Evolutionary conservation across 1,140 invertebrate genomes (phyloP).

Genomic region (Drosophila ercepeae): DNA sequence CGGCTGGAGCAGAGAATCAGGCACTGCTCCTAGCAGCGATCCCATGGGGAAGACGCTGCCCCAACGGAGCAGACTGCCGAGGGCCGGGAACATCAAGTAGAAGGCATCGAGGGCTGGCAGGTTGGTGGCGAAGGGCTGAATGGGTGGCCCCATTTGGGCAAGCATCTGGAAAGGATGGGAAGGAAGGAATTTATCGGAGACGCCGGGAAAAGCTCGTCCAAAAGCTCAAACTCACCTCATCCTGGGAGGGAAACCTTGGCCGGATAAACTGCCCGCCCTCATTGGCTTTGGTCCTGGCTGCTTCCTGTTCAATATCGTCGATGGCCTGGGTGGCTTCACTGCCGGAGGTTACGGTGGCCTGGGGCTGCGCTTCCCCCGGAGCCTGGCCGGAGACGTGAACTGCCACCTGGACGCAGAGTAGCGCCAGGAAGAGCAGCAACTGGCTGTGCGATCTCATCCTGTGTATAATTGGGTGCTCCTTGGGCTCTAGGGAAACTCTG

Average conservation of each 20-base stretch:
- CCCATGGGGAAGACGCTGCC: conserved; percentile 61
- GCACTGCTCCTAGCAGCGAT: conserved; percentile 46
- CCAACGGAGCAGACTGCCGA: conserved; percentile 63
- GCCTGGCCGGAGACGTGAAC: conserved; percentile 24
- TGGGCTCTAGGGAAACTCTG: not conserved
- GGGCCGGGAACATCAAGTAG: conserved; percentile 59
- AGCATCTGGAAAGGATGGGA: conserved; percentile 36
- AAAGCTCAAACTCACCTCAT: conserved; percentile 29
- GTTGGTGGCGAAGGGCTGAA: conserved; percentile 21
- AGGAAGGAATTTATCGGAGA: no score
- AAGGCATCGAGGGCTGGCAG: conserved; percentile 53
- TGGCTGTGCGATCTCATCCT: conserved; percentile 55
- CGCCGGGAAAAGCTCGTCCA: no score
- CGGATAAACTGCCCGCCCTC: not conserved
- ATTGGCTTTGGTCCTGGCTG: not conserved
- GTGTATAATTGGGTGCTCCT: not conserved
- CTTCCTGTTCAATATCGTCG: not conserved
- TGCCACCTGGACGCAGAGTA: conserved; percentile 20
- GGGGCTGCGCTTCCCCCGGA: not conserved
- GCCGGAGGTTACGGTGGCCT: conserved; percentile 6
- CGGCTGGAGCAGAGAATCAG: conserved; percentile 29
- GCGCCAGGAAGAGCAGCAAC: conserved; percentile 54
- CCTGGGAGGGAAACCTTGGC: conserved; percentile 19
- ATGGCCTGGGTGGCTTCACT: not conserved
- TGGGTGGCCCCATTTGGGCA: conserved; percentile 37